Evolutionary conservation across 2,888 invertebrate genomes (phyloP).

Genomic region (Neocrepidodera transversa): DNA sequence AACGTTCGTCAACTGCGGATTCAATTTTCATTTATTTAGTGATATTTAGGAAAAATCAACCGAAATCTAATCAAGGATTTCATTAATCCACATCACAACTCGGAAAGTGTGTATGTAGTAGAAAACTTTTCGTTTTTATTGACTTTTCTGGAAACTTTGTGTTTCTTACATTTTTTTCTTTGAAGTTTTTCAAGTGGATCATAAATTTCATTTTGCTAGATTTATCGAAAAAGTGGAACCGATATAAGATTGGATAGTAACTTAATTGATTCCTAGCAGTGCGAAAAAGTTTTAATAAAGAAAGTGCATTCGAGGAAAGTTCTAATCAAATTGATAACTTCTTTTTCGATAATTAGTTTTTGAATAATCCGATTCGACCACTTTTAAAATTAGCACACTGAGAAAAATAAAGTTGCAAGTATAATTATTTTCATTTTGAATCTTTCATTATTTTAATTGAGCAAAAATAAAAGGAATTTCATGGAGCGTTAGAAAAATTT

Average conservation of each 20-base stretch:
- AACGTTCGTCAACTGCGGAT: constrained; percentile 23
- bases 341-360: constrained; percentile 24
- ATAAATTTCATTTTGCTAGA: constrained; percentile 27
- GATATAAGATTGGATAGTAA: constrained; percentile 22
- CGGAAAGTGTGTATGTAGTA: constrained; percentile 2
- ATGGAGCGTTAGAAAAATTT: too few relatives aligned
- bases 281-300: constrained; percentile 28
- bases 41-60: too few relatives aligned
- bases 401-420: too few relatives aligned
- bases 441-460: too few relatives aligned
- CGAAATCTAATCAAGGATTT: too few relatives aligned
- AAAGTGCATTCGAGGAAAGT: constrained; percentile 24
- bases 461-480: too few relatives aligned
- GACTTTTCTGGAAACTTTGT: constrained; percentile 13
- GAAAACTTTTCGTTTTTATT: constrained; percentile 23
- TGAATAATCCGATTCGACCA: constrained; percentile 1
- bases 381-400: constrained; percentile 5
- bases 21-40: constrained; percentile 24
- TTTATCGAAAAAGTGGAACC: constrained; percentile 16
- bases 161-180: not conserved
- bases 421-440: too few relatives aligned
- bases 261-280: constrained; percentile 18
- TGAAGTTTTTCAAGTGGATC: constrained; percentile 15
- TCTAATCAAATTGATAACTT: constrained; percentile 19
- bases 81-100: not conserved